Base-by-base conservation (phyloP, 1,140 invertebrate species). In the Drosophila takahashii region DNA sequence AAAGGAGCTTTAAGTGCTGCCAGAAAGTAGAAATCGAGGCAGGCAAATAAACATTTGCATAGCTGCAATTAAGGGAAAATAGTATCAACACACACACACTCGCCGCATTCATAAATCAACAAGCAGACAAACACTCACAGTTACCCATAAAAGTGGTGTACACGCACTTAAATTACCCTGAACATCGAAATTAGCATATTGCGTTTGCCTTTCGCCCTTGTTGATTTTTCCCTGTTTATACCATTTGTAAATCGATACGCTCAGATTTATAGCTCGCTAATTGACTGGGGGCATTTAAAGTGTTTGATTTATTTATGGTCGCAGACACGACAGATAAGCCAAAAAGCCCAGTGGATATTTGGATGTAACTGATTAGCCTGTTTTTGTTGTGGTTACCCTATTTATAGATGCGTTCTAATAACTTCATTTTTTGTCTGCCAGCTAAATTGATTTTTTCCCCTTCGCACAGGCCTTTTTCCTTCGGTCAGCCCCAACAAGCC, bases 281-380 rank as follows among this genome's bases (percentile, higher is more conserved):
- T 86, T 86, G 70, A 69, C 60, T 44, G 41, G 70, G 16, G 18
- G 53, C 70, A 60, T 64, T 86, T 79, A 76, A 86, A 87, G 79
- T 64, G 61, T 66, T 62, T 71, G 65, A 79, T 76, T 86, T 86
- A 86, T 81, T 87, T 77, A 74, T 78, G 77, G 54, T 10, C 29
- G 13, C 11, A 39, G 58, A 66, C 62, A 48, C 26, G 58, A 1
- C 26, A 15, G 59, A 61, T 41, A 58, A 41, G 60, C 54, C 37
- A 5, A 32, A 32, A 9, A 4, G 16, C 32, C 27, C 59, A 15
- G n/a, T 37, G 54, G 26, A 64, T 48, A 62, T 64, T 66, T 48
- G 58, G 29, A 9, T 32, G 9, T 16, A 16, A 34, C 64, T 13
- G 11, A 18, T 52, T 36, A 9, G 32, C 18, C 41, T 51, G 44